Conservation (phyloP, 2,113 vertebrate species). For the Zapus hudsonius region DNA sequence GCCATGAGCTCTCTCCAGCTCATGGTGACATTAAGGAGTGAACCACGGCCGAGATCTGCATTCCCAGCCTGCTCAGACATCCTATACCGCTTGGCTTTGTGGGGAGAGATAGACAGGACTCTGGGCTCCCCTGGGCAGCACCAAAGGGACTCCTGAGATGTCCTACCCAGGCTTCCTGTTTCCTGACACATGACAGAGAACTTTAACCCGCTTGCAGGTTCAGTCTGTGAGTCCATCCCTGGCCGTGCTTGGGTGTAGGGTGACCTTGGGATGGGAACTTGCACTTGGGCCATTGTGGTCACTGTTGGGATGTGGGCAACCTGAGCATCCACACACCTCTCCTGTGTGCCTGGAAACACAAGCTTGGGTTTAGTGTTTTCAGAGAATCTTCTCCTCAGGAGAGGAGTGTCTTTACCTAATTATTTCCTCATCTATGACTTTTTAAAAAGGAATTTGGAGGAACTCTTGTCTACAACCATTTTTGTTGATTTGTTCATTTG, state of each 20-base stretch:
- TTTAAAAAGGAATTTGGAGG: too few species aligned
- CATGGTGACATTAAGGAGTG: not conserved
- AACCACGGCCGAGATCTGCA: not conserved
- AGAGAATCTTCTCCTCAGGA: not conserved
- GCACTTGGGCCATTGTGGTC: too few species aligned
- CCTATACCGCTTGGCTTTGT: not conserved
- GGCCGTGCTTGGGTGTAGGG: too few species aligned
- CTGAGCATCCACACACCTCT: too few species aligned
- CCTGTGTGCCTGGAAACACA: not conserved
- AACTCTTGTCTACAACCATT: accelerated
- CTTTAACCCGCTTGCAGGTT: not conserved
- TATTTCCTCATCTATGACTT: too few species aligned
- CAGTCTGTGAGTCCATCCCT: accelerated
- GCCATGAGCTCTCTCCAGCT: not conserved
- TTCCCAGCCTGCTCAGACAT: not conserved
- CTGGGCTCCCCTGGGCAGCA: accelerated
- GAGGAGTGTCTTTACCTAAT: too few species aligned
- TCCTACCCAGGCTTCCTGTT: not conserved
- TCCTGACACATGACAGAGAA: accelerated
- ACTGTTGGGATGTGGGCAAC: too few species aligned
- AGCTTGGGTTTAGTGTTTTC: not conserved
- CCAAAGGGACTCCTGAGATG: accelerated
- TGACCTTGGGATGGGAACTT: too few species aligned
- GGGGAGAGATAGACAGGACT: not conserved
- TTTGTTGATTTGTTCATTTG: not conserved